Evolutionary conservation across 2,113 vertebrate genomes (phyloP).

Genomic region (Suncus etruscus): DNA sequence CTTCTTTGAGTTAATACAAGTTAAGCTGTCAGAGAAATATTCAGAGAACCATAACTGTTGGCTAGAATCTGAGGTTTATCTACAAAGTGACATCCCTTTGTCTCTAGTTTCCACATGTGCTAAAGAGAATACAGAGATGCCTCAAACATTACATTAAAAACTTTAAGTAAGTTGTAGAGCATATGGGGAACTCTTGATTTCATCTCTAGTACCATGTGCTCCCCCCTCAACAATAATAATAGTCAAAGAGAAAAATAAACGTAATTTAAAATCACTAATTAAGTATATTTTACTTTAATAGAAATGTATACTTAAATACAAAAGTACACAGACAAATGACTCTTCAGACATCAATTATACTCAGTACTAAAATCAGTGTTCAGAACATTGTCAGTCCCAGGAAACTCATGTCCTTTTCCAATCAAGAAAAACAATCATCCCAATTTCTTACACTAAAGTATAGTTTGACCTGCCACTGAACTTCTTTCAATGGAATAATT

Average conservation of each 20-base stretch:
- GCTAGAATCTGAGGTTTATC: background rate
- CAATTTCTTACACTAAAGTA: background rate
- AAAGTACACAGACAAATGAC: background rate
- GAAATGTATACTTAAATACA: background rate
- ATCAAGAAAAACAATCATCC: background rate
- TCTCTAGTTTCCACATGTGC: background rate
- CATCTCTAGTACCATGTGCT: too few relatives aligned
- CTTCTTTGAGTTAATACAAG: too few relatives aligned
- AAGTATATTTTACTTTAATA: background rate
- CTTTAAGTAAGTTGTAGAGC: background rate
- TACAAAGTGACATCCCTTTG: background rate
- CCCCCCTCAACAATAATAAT: too few relatives aligned
- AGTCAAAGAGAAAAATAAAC: too few relatives aligned
- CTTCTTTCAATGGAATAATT: background rate
- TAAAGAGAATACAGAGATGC: background rate
- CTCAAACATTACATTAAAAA: background rate
- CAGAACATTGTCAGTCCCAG: background rate
- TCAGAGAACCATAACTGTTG: too few relatives aligned
- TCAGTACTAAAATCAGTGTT: background rate
- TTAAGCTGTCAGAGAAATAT: too few relatives aligned
- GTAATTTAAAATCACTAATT: background rate
- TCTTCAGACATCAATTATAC: constrained; percentile 3
- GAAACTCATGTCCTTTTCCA: background rate
- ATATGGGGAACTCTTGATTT: too few relatives aligned
- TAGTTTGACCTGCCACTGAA: background rate